These are phyloP conservation scores for Poicephalus meyeri DNA, from an alignment of 2,113 vertebrate genomes.

Conservation along the genomic window DNA sequence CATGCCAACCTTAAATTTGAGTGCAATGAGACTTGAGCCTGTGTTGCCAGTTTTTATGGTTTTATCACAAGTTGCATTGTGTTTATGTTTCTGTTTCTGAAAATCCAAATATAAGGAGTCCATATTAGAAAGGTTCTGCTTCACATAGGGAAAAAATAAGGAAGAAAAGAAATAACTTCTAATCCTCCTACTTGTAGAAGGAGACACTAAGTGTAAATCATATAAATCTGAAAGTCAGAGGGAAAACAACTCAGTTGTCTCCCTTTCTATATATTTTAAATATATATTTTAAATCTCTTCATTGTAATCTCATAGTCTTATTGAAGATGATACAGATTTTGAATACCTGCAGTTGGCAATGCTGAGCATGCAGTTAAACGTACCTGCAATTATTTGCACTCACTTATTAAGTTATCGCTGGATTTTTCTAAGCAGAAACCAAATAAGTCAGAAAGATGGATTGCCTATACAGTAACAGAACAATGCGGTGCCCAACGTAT, in stretches of 20 bases:
- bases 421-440: not conserved
- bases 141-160: not conserved
- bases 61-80: not conserved
- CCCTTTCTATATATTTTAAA: not conserved
- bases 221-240: not conserved
- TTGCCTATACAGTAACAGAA: conserved; percentile 6
- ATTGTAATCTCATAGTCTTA: not conserved
- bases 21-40: not conserved
- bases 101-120: not conserved
- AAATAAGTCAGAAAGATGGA: not conserved
- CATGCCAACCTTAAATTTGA: not conserved
- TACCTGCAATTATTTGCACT: conserved; percentile 1
- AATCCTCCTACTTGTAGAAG: not conserved
- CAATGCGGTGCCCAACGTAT: not conserved
- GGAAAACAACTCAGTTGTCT: not conserved
- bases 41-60: not conserved
- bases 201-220: not conserved
- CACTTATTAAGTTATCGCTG: not conserved
- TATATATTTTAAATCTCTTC: not conserved
- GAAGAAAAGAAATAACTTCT: not conserved
- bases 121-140: not conserved
- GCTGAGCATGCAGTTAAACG: not conserved
- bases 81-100: not conserved
- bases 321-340: not conserved
- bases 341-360: not conserved